A percentile compares a stretch with the other conserved stretches of the same genome.
These are phyloP conservation scores for Drosophila saltans DNA, from an alignment of 1,140 invertebrate genomes.

Conservation along the genomic window DNA sequence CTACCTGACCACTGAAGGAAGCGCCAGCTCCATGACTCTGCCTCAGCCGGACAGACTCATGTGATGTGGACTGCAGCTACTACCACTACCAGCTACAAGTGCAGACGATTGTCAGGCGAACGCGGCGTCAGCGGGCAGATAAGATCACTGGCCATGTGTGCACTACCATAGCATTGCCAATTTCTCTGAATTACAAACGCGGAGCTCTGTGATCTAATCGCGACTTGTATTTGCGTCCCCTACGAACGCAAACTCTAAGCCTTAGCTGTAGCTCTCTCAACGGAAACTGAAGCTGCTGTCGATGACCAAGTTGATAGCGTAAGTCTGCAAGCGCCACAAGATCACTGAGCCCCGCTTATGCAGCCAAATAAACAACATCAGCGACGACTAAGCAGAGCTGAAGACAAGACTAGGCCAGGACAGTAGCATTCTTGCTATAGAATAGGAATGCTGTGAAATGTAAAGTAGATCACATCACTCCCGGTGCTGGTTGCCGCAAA, in stretches of 20 bases:
- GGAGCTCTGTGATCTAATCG: conserved; percentile 67
- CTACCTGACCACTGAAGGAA: conserved; percentile 49
- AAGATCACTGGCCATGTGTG: conserved; percentile 72
- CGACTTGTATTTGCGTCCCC: conserved; percentile 65
- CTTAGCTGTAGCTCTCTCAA: conserved; percentile 28
- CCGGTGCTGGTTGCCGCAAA: background rate
- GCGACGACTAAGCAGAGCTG: background rate
- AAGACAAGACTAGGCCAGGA: background rate
- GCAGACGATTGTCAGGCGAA: conserved; percentile 50
- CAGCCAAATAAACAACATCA: background rate
- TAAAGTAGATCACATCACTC: conserved; percentile 73
- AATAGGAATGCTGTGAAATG: conserved; percentile 52
- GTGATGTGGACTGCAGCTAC: conserved; percentile 47
- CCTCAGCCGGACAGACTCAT: too few species aligned
- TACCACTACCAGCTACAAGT: conserved; percentile 17
- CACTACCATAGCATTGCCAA: conserved; percentile 59
- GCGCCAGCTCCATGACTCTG: conserved; percentile 58
- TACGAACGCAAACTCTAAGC: conserved; percentile 26
- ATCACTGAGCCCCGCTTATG: conserved; percentile 10
- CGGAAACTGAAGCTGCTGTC: background rate
- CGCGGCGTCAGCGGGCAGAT: conserved; percentile 46
- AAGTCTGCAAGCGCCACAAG: conserved; percentile 68
- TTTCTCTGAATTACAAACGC: conserved; percentile 71
- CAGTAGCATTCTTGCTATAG: conserved; percentile 12
- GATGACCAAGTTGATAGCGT: conserved; percentile 71